Base-by-base conservation (phyloP, 2,113 vertebrate species). In the Cyprinodon brontotheroides region DNA sequence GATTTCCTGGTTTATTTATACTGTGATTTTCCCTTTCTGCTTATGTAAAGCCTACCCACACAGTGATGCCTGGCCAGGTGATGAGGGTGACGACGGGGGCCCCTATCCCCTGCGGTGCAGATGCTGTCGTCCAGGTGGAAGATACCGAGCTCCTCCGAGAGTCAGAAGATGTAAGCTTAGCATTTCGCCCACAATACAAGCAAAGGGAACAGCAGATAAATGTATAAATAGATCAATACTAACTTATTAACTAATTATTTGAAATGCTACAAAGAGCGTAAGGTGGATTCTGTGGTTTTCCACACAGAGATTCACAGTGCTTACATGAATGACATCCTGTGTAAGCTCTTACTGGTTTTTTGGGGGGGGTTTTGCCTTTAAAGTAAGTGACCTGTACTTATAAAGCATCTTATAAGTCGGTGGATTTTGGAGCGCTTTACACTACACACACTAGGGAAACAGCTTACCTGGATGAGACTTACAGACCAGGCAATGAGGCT, bases 51-150 rank as follows among this genome's bases (percentile, higher is more conserved):
- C 98, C 98, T 39, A 99, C 98, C 87, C 98, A 98, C 91, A 99
- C 98, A 71, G 97, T 99, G 91, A 99, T 99, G 98, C 98, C 98
- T 40, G 97, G 98, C 74, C 98, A 99, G 93, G 98, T 99, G 89
- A 99, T 99, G 97, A 94, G 98, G 40, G 98, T 99, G 90, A 99
- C 98, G 90, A 99, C 98, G 0, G 98, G 98, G 70, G 98, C 98
- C 89, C 98, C 98, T n/a, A 99, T 99, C 89, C 98, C 98, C 17
- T 99, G 98, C 59, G 98, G 98, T 86, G 98, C 98, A 68, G 98
- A 99, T 75, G 98, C 98, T 45, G 98, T 99, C 70, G 98, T 99
- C 50, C 98, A 99, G 92, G 97, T 99, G 81, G 98, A 99, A 93
- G 98, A 99, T 74, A 99, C 98, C 1, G 98, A 99, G 93, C 96